phyloP scores from a whole-genome alignment of 2,888 invertebrate genomes.

The Idaea dimidiata region DNA sequence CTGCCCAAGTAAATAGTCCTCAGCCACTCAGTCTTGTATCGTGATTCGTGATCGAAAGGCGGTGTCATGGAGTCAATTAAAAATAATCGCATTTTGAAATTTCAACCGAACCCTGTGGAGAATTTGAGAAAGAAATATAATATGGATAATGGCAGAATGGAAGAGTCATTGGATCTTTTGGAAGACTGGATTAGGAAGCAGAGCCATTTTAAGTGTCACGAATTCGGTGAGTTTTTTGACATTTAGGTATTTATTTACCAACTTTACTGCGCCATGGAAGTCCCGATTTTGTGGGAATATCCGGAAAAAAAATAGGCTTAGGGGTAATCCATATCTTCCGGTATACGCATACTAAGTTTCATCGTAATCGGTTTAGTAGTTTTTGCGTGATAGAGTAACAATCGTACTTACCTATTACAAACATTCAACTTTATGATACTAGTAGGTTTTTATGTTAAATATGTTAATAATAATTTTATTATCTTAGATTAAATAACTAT shows the following conservation, averaged over 20 bases:
- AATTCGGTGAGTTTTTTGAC: conserved; percentile 34
- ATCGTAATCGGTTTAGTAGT: no score
- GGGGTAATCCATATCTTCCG: background rate
- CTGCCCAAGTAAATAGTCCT: conserved; percentile 8
- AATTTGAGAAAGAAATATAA: conserved; percentile 35
- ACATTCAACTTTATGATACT: no score
- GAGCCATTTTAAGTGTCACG: conserved; percentile 36
- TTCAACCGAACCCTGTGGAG: conserved; percentile 31
- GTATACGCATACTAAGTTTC: background rate
- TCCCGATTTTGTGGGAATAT: no score
- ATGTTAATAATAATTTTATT: no score
- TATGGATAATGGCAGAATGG: conserved; percentile 39
- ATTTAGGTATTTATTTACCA: background rate
- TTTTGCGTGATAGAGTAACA: no score
- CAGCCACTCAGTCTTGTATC: background rate
- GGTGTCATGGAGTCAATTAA: conserved; percentile 34
- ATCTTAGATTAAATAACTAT: no score
- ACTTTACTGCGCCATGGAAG: no score
- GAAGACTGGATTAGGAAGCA: conserved; percentile 48
- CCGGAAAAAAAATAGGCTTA: no score
- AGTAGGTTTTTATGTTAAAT: no score
- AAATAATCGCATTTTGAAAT: conserved; percentile 28
- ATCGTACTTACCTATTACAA: no score
- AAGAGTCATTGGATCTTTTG: conserved; percentile 40
- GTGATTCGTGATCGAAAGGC: conserved; percentile 1